Evolutionary conservation across 2,113 vertebrate species (phyloP).

Genomic region (Toxostoma redivivum): DNA sequence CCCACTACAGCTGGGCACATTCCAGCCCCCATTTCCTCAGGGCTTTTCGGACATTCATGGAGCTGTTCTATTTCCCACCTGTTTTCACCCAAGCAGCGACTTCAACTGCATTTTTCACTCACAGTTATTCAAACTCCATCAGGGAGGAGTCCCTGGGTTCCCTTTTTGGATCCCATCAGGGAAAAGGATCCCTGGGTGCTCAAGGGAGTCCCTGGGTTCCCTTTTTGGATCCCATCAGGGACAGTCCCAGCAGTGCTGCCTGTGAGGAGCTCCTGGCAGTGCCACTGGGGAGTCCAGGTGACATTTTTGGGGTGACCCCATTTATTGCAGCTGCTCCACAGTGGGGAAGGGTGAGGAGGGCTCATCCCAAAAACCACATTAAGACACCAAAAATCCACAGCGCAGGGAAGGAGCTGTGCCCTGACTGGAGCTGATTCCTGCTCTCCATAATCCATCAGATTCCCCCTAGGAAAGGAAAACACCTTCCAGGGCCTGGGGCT

Average conservation of each 20-base stretch:
- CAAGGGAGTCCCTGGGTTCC: background rate
- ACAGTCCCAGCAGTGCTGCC: background rate
- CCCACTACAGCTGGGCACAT: background rate
- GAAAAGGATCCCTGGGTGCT: too few species aligned
- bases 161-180: background rate
- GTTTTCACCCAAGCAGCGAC: background rate
- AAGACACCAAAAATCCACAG: background rate
- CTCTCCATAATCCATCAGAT: background rate
- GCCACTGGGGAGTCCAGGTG: background rate
- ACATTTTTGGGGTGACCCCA: background rate
- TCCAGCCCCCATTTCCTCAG: background rate
- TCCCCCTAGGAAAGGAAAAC: background rate
- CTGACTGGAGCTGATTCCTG: background rate
- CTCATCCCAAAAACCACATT: fast-evolving
- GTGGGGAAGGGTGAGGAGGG: background rate
- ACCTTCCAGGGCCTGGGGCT: background rate
- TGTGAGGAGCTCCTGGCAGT: background rate
- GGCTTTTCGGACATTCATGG: background rate
- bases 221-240: background rate
- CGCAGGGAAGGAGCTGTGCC: background rate
- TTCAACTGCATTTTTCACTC: background rate
- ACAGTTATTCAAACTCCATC: background rate
- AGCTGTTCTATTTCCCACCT: background rate
- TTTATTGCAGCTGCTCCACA: background rate
- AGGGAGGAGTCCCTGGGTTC: background rate